Percentiles rank a stretch among this genome's conserved stretches.
phyloP scores from a whole-genome alignment of 1,140 invertebrate species.

The Ostrea edulis region DNA sequence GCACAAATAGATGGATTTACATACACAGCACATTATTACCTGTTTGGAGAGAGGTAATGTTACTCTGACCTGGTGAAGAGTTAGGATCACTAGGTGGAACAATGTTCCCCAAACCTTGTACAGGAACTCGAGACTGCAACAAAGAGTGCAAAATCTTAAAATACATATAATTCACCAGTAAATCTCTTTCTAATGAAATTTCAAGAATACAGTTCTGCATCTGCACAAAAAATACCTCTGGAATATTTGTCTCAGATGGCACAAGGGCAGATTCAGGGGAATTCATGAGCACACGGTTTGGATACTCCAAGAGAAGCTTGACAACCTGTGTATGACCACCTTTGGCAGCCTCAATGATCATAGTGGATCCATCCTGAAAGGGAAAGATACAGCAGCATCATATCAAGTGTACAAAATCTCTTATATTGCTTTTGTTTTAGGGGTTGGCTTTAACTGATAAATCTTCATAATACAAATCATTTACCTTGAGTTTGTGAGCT shows the following conservation, averaged over 20 bases:
- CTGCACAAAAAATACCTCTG: constrained; percentile 67
- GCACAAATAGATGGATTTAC: not conserved
- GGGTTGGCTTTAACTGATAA: no score
- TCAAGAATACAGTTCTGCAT: not conserved
- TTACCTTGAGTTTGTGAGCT: constrained; percentile 94
- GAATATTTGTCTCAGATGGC: constrained; percentile 67
- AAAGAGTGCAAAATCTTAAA: not conserved
- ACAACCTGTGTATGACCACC: constrained; percentile 97
- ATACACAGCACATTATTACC: constrained; percentile 40
- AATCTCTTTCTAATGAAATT: not conserved
- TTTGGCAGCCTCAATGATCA: constrained; percentile 98
- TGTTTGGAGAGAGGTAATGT: constrained; percentile 58
- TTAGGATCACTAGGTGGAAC: constrained; percentile 78
- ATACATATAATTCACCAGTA: not conserved
- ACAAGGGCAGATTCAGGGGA: constrained; percentile 76
- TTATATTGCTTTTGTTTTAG: no score
- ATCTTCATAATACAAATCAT: not conserved
- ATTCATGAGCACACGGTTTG: constrained; percentile 82
- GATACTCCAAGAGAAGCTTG: constrained; percentile 95
- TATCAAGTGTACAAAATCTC: not conserved
- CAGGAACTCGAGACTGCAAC: constrained; percentile 75
- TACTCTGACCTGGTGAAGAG: constrained; percentile 61
- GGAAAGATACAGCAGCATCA: not conserved
- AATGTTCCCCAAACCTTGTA: constrained; percentile 76
- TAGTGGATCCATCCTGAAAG: constrained; percentile 95